phyloP scores from a whole-genome alignment of 2,888 invertebrate species.

The Pogonocherus hispidulus region DNA sequence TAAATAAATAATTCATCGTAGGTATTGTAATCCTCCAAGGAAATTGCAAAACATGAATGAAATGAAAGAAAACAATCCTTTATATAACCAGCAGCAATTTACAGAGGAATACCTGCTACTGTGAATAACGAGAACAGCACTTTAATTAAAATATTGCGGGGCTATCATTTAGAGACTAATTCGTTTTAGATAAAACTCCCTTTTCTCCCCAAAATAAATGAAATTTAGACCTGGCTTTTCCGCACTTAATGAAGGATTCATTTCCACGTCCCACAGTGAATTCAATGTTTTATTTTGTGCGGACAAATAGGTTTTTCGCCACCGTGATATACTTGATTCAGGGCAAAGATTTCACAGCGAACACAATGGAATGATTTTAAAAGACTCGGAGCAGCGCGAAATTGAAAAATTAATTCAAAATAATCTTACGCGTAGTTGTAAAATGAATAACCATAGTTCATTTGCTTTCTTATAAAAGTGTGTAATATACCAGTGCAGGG shows the following conservation, averaged over 20 bases:
- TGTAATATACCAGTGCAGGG: no score
- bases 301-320: slow-evolving; percentile 1
- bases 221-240: slow-evolving; percentile 11
- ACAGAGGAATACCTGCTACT: background rate
- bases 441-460: no score
- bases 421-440: no score
- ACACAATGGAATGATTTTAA: no score
- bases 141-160: slow-evolving; percentile 25
- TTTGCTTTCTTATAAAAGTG: no score
- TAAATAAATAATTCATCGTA: no score
- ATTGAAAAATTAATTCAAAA: no score
- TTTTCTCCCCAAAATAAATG: slow-evolving; percentile 23
- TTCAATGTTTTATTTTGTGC: slow-evolving; percentile 3
- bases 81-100: background rate
- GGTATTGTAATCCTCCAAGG: background rate
- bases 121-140: background rate
- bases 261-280: slow-evolving; percentile 1
- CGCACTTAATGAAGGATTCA: slow-evolving; percentile 17
- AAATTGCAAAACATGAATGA: background rate
- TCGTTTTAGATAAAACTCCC: slow-evolving; percentile 28
- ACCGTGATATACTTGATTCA: background rate
- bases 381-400: no score
- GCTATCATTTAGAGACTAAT: slow-evolving; percentile 20
- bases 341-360: background rate
- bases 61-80: background rate